Base-by-base conservation (phyloP, 1,140 invertebrate genomes). In the Platyura marginata region DNA sequence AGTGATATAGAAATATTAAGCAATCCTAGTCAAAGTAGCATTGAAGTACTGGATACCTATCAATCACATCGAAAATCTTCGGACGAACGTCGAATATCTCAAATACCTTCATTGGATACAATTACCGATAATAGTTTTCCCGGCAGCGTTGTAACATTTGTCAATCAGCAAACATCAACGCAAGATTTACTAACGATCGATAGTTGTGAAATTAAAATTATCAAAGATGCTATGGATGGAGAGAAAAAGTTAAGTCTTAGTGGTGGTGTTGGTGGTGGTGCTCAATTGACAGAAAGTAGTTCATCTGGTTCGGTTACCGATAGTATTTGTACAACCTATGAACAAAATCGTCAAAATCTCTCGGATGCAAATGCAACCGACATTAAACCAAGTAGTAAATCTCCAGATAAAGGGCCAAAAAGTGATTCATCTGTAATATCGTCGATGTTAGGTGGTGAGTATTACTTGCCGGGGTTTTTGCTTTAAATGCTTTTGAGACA, bases 1-100 rank as follows among this genome's bases (percentile, higher is more conserved):
- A 74, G 72, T 50, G 72, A 75, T 49, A 68, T 75, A 46, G 73
- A 75, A 52, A 60, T 75, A 34, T 62, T 75, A n/a, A 75, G 72
- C 36, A 75, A 74, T 60, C 72, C 72, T 13, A 75, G 72, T 58
- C 70, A 74, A 49, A 74, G 71, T 51, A 74, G 71, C 44, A 74
- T 76, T 16, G 73, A 75, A 57, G 67, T 76, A 23, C 46, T 75
- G 11, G 71, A 74, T 50, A 40, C 20, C 20, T 59, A 46, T 58
- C 61, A 63, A 58, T 49, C 52, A 42, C 59, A 52, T 46, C 48
- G 56, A 20, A 60, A 60, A 46, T 50, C 48, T 3, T 60, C 53
- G 1, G 55, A 55, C 41, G 57, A 61, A 35, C 49, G 55, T 15
- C 48, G 51, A 29, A 49, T 58, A 9, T 47, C 47, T 2, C 49